A percentile compares a stretch with the other conserved stretches of the same genome.
phyloP scores from a whole-genome alignment of 2,797 vertebrate species.

The Anguilla marmorata region DNA sequence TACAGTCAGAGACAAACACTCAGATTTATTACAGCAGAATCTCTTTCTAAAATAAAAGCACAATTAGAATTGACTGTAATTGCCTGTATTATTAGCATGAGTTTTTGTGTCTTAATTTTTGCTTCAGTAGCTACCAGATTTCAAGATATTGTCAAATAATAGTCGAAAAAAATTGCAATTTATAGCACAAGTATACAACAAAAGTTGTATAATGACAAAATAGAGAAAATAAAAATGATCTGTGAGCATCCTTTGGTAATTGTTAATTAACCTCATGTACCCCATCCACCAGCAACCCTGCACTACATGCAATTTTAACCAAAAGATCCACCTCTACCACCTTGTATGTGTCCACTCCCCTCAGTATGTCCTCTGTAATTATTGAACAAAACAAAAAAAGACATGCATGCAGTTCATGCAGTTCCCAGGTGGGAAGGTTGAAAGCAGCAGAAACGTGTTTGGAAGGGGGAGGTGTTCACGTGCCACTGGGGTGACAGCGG shows the following conservation, averaged over 20 bases:
- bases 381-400: neutral
- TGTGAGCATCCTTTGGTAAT: neutral
- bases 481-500: constrained; percentile 56
- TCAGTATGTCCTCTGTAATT: neutral
- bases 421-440: neutral
- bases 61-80: neutral
- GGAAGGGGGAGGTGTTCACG: constrained; percentile 41
- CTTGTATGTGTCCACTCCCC: neutral
- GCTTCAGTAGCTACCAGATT: too few relatives aligned
- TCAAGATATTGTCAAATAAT: neutral
- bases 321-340: constrained; percentile 12
- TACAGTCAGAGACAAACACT: constrained; percentile 69
- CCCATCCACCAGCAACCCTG: neutral
- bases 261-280: neutral
- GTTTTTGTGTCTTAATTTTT: neutral
- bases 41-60: constrained; percentile 39
- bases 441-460: constrained; percentile 34
- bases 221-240: neutral
- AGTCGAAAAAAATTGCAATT: neutral
- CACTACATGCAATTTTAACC: neutral
- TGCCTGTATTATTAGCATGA: neutral
- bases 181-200: neutral
- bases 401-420: neutral
- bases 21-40: constrained; percentile 66
- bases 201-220: neutral